These are phyloP conservation scores for Triplophysa rosa DNA, from an alignment of 2,113 vertebrate genomes.

Conservation along the genomic window DNA sequence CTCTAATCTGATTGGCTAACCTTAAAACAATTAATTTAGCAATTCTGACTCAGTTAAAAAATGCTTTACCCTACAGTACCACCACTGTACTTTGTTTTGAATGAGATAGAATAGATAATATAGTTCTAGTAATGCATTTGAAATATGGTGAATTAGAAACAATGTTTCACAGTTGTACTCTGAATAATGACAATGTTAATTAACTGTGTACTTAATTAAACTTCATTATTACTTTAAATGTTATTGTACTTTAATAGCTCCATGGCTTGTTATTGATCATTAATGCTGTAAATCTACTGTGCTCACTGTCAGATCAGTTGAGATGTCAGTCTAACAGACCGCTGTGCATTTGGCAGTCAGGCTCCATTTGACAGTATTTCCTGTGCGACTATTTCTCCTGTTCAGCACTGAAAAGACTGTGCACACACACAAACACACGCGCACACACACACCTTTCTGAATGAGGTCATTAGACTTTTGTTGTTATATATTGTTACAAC, in stretches of 20 bases:
- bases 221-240: slow-evolving; percentile 33
- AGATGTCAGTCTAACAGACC: slow-evolving; percentile 33
- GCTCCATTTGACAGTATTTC: slow-evolving; percentile 53
- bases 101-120: background rate
- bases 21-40: too few species aligned
- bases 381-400: slow-evolving; percentile 61
- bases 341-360: slow-evolving; percentile 66
- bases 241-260: slow-evolving; percentile 24
- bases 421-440: background rate
- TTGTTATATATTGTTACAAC: too few species aligned
- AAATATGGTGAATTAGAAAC: background rate
- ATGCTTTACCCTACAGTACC: too few species aligned
- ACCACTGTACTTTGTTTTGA: too few species aligned
- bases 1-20: too few species aligned
- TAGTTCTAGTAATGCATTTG: too few species aligned
- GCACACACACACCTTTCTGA: too few species aligned
- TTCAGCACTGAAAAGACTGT: background rate
- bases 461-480: too few species aligned
- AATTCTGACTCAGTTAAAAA: too few species aligned
- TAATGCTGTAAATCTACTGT: background rate
- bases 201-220: slow-evolving; percentile 33
- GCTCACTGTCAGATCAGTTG: slow-evolving; percentile 3
- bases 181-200: slow-evolving; percentile 38
- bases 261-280: slow-evolving; percentile 28
- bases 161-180: background rate